Base-by-base conservation (phyloP, 2,797 vertebrate genomes). In the Synaphobranchus kaupii region DNA sequence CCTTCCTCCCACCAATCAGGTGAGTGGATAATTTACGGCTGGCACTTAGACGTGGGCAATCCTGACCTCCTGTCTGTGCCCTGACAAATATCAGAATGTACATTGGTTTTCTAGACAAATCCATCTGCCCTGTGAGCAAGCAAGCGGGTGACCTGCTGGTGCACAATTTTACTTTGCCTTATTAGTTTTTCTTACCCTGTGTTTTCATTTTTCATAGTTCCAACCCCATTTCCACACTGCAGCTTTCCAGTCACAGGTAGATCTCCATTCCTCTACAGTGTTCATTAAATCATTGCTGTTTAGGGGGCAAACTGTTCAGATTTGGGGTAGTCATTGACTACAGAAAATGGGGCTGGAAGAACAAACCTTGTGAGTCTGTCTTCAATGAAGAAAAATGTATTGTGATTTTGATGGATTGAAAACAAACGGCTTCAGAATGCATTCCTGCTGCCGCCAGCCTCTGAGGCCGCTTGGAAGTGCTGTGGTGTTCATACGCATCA, bases 1-100 rank as follows among this genome's bases (percentile, higher is more conserved):
- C 0, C 87, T 89, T 12, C 91, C 96, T 88, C 68, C 92, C 0
- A 3, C 89, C 87, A 96, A 95, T 88, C 95, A 96, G 95, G 96
- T 97, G 71, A 94, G 92, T 48, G 44, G 25, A 39, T 58, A n/a
- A 9, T 20, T 15, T n/a, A 85, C 56, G 15, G 39, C 54, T 28
- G 7, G n/a, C n/a, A 47, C 15, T 15, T 54, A 10, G 10, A 20
- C 15, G 5, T 22, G 15, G 54, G 7, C 34, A n/a, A 44, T 44
- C 22, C 17, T 44, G 17, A 71, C 58, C 50, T 84, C 58, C 44
- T 50, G 12, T 58, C 47, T 15, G 39, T 28, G 44, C 39, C 44
- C 63, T 47, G 63, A 85, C 60, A 68, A 1, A 5, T 39, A 39
- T 17, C 13, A 44, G 39, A 25, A 28, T 60, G 68, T 76, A 17